Conservation (phyloP, 2,113 vertebrate genomes). For the Dendrocopos noguchii region DNA sequence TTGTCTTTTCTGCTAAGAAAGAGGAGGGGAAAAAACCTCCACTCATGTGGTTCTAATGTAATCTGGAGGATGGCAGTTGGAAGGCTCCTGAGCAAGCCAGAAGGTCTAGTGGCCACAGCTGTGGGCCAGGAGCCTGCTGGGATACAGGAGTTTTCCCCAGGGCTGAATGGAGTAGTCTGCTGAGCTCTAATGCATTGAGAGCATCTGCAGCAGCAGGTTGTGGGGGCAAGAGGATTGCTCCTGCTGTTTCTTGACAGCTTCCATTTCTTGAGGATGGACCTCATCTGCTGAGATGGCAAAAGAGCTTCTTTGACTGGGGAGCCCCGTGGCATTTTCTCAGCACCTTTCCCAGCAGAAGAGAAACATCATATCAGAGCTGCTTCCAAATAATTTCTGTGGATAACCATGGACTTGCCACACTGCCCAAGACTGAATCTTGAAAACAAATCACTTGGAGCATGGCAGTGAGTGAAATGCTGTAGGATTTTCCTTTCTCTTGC, state of each 20-base stretch:
- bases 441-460: neutral
- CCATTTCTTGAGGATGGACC: neutral
- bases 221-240: neutral
- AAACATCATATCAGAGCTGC: neutral
- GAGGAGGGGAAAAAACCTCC: fast-evolving
- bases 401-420: neutral
- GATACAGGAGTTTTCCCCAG: no score
- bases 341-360: neutral
- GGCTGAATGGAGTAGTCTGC: neutral
- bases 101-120: neutral
- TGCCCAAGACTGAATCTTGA: neutral
- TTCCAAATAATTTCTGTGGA: neutral
- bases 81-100: neutral
- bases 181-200: neutral
- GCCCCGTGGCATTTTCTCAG: neutral
- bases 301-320: neutral
- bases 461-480: neutral
- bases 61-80: neutral
- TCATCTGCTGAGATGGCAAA: neutral
- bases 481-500: neutral
- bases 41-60: fast-evolving
- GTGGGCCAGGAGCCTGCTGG: neutral
- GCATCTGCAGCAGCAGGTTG: fast-evolving
- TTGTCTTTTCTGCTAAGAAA: neutral
- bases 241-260: neutral